Percentiles rank a stretch among this genome's conserved stretches.
phyloP scores from a whole-genome alignment of 2,797 vertebrate species.

The Botia kubotai region DNA sequence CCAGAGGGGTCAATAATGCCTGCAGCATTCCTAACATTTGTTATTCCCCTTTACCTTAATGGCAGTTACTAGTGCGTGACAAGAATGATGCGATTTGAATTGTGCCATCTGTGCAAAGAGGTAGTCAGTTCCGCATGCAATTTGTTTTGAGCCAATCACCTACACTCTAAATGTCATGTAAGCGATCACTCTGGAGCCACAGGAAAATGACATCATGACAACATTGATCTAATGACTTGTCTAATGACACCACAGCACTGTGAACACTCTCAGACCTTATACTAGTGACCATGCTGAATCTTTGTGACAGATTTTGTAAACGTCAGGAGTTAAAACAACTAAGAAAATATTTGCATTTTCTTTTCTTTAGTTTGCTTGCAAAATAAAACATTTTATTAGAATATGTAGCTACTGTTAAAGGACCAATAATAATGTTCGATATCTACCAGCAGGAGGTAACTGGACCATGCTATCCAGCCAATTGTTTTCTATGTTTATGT shows the following conservation, averaged over 20 bases:
- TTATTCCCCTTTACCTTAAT: neutral
- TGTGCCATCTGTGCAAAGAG: slow-evolving; percentile 7
- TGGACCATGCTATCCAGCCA: no score
- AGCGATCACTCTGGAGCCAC: neutral
- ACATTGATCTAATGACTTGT: neutral
- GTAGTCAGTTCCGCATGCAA: neutral
- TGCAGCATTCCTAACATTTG: neutral
- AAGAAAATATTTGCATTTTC: no score
- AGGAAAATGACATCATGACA: slow-evolving; percentile 2
- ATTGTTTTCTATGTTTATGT: no score
- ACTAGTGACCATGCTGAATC: neutral
- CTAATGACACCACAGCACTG: neutral
- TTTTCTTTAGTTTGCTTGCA: no score
- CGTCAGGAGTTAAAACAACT: no score
- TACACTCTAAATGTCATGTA: neutral
- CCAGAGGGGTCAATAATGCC: neutral
- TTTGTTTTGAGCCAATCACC: slow-evolving; percentile 6
- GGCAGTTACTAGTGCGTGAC: neutral
- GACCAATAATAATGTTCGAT: no score
- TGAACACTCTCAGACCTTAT: neutral
- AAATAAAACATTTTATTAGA: no score
- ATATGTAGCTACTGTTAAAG: no score
- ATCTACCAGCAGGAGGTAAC: no score
- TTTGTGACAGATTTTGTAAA: no score
- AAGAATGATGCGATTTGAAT: neutral